Evolutionary conservation across 2,113 vertebrate genomes (phyloP).

Genomic region (Addax nasomaculatus): DNA sequence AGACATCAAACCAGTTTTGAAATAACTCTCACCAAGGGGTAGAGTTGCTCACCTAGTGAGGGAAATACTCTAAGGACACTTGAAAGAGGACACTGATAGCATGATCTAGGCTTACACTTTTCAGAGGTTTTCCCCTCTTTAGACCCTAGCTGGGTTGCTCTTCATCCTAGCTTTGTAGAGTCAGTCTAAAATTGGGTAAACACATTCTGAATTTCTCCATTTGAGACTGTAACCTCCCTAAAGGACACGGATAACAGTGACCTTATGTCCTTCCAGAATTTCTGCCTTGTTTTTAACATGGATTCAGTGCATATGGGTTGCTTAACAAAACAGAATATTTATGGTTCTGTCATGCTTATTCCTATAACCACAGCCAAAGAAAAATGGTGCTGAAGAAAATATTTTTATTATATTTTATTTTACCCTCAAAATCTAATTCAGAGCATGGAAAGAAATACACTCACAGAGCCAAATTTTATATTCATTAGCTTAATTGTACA

Average conservation of each 20-base stretch:
- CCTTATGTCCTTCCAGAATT: slow-evolving; percentile 1
- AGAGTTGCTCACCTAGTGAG: neutral
- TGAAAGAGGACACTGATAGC: neutral
- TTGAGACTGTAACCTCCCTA: neutral
- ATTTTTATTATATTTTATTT: slow-evolving; percentile 36
- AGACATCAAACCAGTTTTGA: neutral
- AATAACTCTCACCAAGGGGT: neutral
- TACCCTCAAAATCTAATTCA: slow-evolving; percentile 46
- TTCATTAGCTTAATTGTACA: slow-evolving; percentile 50
- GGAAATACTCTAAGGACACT: neutral
- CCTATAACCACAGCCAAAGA: neutral
- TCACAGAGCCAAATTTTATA: neutral
- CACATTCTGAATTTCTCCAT: slow-evolving; percentile 1
- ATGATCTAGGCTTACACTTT: neutral
- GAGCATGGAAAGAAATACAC: slow-evolving; percentile 5
- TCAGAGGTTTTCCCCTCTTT: neutral
- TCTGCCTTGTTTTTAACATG: neutral
- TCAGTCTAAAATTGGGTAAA: neutral
- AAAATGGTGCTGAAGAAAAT: slow-evolving; percentile 12
- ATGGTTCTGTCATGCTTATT: neutral
- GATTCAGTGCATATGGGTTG: neutral
- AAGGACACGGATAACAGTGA: neutral
- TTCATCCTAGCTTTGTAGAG: neutral
- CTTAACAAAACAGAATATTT: slow-evolving; percentile 8
- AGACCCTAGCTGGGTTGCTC: neutral